phyloP scores from a whole-genome alignment of 2,797 vertebrate species.

The Micrastur ruficollis region DNA sequence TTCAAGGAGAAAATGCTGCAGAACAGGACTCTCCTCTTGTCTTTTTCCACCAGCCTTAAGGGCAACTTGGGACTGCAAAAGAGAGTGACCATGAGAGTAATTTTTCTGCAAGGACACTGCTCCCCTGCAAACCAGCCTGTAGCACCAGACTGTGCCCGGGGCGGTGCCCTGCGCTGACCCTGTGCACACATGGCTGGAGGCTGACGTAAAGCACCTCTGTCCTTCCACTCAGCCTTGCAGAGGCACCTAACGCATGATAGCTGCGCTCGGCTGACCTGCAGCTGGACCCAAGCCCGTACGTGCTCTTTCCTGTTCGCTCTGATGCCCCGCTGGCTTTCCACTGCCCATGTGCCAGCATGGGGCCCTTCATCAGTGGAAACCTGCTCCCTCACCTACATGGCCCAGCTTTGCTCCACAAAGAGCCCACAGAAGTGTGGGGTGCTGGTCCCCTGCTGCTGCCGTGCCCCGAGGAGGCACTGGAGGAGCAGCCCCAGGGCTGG shows the following conservation, averaged over 20 bases:
- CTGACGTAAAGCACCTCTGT: neutral
- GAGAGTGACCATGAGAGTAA: neutral
- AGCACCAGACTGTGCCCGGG: fast-evolving
- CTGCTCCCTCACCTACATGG: fast-evolving
- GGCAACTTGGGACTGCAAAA: neutral
- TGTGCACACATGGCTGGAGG: neutral
- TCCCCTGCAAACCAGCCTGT: neutral
- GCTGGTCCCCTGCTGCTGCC: neutral
- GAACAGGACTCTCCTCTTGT: neutral
- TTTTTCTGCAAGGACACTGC: neutral
- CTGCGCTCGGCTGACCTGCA: neutral
- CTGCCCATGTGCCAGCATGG: fast-evolving
- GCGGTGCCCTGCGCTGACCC: neutral
- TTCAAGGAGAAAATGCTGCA: slow-evolving; percentile 45
- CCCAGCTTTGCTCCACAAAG: neutral
- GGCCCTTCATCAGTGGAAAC: neutral
- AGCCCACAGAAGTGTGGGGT: fast-evolving
- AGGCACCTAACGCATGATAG: fast-evolving
- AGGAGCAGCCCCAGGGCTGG: neutral
- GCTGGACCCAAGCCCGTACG: fast-evolving
- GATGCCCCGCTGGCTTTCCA: fast-evolving
- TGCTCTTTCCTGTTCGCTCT: neutral
- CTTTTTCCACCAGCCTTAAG: neutral
- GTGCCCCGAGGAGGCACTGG: fast-evolving
- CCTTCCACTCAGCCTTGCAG: fast-evolving